Base-by-base conservation (phyloP, 2,113 vertebrate species). In the Lepisosteus oculatus region DNA sequence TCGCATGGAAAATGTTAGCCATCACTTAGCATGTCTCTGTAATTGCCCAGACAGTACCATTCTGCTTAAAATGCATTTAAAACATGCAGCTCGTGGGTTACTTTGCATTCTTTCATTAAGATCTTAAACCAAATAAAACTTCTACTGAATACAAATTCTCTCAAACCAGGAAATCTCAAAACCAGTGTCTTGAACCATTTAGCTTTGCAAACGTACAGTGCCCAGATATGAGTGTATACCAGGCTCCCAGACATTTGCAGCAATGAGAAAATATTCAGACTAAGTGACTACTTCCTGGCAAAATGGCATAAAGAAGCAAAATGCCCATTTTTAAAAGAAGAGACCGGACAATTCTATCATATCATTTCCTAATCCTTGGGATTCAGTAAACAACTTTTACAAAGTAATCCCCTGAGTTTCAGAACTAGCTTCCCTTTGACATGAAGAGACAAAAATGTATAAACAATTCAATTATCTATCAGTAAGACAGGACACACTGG, bases 261-360 rank as follows among this genome's bases (percentile, higher is more conserved):
- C 55, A n/a, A 15, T 47, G 55, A 55, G 14, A 56, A 72, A 54
- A 55, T 55, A 15, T 43, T 54, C 44, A 4, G 29, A 54, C 65
- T 73, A 5, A 9, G 55, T 72, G 47, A 45, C 65, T 59, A 59
- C 72, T 73, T 68, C 72, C 65, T 62, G 29, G 57, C 43, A 61
- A 61, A 29, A 67, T 9, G 9, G 43, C 43, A 8, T 9, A 72
- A 55, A 72, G 65, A 73, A 68, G 15, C 47, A 65, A 55, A 68
- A 62, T 45, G 12, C 41, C n/a, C 6, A 56, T 17, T 68, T 61
- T 62, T 73, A 73, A 73, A 54, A 43, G 72, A 56, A 62, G 15
- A 15, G 43, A 14, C 1, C 56, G 65, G 65, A 67, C 56, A 14
- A 43, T 13, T 61, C 65, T 13, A 51, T 61, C 61, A 67, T 29